Evolutionary conservation across 1,140 invertebrate genomes (phyloP).

Genomic region (Cherax destructor): DNA sequence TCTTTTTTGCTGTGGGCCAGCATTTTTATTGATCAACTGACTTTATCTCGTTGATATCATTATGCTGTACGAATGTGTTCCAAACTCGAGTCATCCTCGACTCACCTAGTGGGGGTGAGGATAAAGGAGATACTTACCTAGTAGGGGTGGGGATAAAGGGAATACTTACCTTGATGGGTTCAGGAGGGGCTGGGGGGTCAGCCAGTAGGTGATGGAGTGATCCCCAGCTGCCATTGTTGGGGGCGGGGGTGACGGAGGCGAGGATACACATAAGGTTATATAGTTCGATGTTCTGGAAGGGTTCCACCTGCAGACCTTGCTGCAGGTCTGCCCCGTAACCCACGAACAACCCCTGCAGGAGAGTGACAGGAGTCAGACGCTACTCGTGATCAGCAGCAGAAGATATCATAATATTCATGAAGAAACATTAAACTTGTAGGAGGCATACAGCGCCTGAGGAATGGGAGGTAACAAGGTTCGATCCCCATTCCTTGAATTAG

Average conservation of each 20-base stretch:
- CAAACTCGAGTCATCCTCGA: too few relatives aligned
- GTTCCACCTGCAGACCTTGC: constrained; percentile 71
- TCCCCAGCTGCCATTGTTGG: constrained; percentile 73
- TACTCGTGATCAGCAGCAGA: too few relatives aligned
- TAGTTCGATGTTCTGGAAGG: constrained; percentile 76
- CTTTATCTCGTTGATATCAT: too few relatives aligned
- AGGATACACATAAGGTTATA: constrained; percentile 77
- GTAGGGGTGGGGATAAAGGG: constrained; percentile 49
- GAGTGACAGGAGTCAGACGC: too few relatives aligned
- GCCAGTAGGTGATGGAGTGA: neutral
- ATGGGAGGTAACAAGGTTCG: too few relatives aligned
- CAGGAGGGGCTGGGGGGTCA: constrained; percentile 61
- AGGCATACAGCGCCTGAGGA: too few relatives aligned
- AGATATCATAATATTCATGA: too few relatives aligned
- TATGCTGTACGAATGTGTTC: too few relatives aligned
- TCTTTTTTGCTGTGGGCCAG: too few relatives aligned
- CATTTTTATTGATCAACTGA: too few relatives aligned
- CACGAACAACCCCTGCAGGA: constrained; percentile 75
- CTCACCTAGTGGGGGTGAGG: neutral
- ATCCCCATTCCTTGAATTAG: too few relatives aligned
- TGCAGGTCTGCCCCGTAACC: constrained; percentile 76
- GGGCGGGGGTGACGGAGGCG: constrained; percentile 74
- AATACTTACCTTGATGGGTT: neutral
- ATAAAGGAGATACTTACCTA: constrained; percentile 1
- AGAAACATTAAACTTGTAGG: too few relatives aligned